Percentiles rank a stretch among this genome's conserved stretches.
These are phyloP conservation scores for Rhinolophus sinicus DNA, from an alignment of 2,113 vertebrate species.

Conservation along the genomic window DNA sequence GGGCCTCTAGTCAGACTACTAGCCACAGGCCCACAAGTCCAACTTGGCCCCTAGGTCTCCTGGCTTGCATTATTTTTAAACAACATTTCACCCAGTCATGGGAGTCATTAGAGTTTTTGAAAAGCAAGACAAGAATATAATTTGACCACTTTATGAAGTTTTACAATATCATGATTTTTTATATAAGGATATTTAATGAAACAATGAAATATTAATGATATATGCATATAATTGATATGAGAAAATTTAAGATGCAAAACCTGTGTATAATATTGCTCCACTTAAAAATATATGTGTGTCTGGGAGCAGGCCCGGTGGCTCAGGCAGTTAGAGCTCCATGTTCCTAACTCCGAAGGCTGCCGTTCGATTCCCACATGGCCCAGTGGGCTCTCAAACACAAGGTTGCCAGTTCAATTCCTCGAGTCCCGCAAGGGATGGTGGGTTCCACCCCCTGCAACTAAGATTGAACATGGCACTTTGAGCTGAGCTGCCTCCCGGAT, in stretches of 20 bases:
- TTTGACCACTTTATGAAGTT: background rate
- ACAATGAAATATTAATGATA: background rate
- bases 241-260: background rate
- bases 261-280: background rate
- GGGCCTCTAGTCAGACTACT: background rate
- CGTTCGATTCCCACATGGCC: too few species aligned
- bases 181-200: background rate
- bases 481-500: too few species aligned
- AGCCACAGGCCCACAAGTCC: background rate
- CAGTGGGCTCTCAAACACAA: too few species aligned
- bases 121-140: background rate
- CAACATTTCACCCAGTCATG: background rate
- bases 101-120: background rate
- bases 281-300: too few species aligned
- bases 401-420: too few species aligned
- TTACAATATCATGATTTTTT: background rate
- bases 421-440: too few species aligned
- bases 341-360: too few species aligned
- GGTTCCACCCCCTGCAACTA: too few species aligned
- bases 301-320: too few species aligned
- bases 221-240: background rate
- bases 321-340: too few species aligned
- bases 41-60: background rate
- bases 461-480: too few species aligned
- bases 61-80: slow-evolving; percentile 7